A percentile compares a stretch with the other conserved stretches of the same genome.
Evolutionary conservation across 2,797 vertebrate genomes (phyloP).

Genomic region (Parotocinclus haroldoi): DNA sequence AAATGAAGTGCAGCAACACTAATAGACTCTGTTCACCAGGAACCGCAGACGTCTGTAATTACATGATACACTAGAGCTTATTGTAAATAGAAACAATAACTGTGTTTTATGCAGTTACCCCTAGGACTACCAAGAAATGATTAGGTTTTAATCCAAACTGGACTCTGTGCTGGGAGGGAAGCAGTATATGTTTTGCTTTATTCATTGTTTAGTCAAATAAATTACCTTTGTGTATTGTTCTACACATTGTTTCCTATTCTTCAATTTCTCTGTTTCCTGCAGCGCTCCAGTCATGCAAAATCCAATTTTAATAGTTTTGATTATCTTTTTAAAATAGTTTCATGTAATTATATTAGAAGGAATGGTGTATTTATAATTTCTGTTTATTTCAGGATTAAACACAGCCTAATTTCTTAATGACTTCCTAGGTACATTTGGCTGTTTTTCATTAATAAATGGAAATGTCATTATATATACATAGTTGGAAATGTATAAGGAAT

Average conservation of each 20-base stretch:
- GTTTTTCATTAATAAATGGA: no score
- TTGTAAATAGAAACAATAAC: constrained; percentile 1
- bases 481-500: no score
- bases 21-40: not conserved
- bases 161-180: constrained; percentile 46
- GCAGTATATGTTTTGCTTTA: constrained; percentile 36
- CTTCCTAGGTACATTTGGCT: not conserved
- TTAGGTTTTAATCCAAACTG: constrained; percentile 35
- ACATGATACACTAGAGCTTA: constrained; percentile 2
- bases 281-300: constrained; percentile 63
- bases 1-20: constrained; percentile 15
- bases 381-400: constrained; percentile 18
- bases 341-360: constrained; percentile 72
- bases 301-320: constrained; percentile 77
- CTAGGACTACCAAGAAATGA: constrained; percentile 28
- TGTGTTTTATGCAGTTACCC: constrained; percentile 35
- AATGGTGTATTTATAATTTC: constrained; percentile 40
- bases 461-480: no score
- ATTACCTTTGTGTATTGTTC: constrained; percentile 61
- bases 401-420: not conserved
- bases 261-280: constrained; percentile 54
- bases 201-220: not conserved
- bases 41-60: constrained; percentile 8
- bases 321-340: constrained; percentile 81
- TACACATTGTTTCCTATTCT: constrained; percentile 69